These are phyloP conservation scores for Brachionus sp. DNA, from an alignment of 1,140 invertebrate species.

Conservation along the genomic window DNA sequence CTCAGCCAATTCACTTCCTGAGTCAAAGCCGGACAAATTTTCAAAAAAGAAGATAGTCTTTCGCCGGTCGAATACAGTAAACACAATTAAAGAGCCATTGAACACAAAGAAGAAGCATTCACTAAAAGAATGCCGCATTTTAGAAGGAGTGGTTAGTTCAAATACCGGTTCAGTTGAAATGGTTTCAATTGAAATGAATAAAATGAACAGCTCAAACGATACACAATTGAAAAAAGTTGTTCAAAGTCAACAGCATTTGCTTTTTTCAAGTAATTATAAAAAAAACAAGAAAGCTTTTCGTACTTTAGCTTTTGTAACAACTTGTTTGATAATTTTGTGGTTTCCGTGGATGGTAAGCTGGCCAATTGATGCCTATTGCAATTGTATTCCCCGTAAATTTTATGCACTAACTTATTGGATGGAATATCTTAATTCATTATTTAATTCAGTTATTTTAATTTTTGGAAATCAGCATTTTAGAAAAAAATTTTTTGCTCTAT, in stretches of 20 bases:
- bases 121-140: not conserved
- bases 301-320: not conserved
- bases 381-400: slow-evolving; percentile 4
- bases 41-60: not conserved
- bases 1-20: not conserved
- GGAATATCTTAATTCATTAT: slow-evolving; percentile 31
- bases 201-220: not conserved
- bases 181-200: no score
- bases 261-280: slow-evolving; percentile 37
- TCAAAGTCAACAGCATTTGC: not conserved
- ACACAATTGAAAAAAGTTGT: not conserved
- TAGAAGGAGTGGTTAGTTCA: not conserved
- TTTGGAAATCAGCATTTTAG: slow-evolving; percentile 36
- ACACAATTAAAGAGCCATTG: not conserved
- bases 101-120: not conserved
- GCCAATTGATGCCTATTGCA: slow-evolving; percentile 33
- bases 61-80: not conserved
- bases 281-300: slow-evolving; percentile 21
- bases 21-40: not conserved
- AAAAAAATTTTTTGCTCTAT: slow-evolving; percentile 11
- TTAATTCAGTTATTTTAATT: slow-evolving; percentile 28
- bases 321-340: not conserved
- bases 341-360: slow-evolving; percentile 27
- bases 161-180: not conserved
- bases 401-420: slow-evolving; percentile 25